These are phyloP conservation scores for Gobionotothen gibberifrons DNA, from an alignment of 2,797 vertebrate genomes.

Conservation along the genomic window DNA sequence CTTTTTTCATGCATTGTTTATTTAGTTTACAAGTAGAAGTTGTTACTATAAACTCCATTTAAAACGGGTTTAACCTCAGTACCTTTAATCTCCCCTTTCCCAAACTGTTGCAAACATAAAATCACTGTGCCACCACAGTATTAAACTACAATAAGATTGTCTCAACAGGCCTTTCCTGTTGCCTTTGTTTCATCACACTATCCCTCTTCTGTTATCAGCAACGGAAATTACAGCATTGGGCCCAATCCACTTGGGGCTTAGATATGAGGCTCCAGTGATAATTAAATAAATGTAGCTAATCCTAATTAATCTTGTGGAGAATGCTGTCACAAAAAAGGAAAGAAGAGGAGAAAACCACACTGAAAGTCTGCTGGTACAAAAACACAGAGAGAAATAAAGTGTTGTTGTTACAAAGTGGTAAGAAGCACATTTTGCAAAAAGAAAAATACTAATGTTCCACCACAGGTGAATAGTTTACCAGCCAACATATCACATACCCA, in stretches of 20 bases:
- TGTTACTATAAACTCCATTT: neutral
- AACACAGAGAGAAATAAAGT: neutral
- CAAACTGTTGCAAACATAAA: neutral
- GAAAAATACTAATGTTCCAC: neutral
- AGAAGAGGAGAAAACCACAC: constrained; percentile 22
- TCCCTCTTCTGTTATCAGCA: constrained; percentile 33
- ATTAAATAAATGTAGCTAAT: constrained; percentile 64
- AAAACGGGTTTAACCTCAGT: neutral
- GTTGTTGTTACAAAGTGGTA: constrained; percentile 30
- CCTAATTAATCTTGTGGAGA: constrained; percentile 62
- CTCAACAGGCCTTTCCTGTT: constrained; percentile 7
- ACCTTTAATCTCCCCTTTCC: neutral
- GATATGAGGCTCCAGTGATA: constrained; percentile 48
- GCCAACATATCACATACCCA: neutral
- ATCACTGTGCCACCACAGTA: neutral
- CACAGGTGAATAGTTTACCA: neutral
- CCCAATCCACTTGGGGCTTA: constrained; percentile 2
- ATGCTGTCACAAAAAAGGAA: constrained; percentile 39
- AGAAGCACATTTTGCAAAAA: neutral
- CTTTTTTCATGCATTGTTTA: neutral
- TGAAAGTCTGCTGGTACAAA: constrained; percentile 31
- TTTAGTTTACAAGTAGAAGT: neutral
- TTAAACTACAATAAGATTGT: neutral
- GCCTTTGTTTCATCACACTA: constrained; percentile 24
- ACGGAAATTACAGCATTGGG: constrained; percentile 26